phyloP scores from a whole-genome alignment of 2,797 vertebrate genomes.

The Apogon talboti region DNA sequence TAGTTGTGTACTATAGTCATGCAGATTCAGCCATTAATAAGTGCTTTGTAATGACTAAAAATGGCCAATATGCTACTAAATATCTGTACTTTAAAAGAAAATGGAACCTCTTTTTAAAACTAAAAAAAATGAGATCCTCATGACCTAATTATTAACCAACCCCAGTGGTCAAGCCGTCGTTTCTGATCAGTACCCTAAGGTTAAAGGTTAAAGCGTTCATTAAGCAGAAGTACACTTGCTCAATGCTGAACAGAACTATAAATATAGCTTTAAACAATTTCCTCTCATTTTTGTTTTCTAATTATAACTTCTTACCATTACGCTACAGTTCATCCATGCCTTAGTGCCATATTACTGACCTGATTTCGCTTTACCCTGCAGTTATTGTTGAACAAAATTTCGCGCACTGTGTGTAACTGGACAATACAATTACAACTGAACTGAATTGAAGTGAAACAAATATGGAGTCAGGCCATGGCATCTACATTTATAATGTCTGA shows the following conservation, averaged over 20 bases:
- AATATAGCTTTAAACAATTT: slow-evolving; percentile 37
- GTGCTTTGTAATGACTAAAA: too few relatives aligned
- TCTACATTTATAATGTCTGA: background rate
- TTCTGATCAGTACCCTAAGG: background rate
- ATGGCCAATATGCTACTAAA: too few relatives aligned
- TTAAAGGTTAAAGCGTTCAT: slow-evolving; percentile 16
- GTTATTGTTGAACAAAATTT: slow-evolving; percentile 57
- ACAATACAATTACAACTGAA: slow-evolving; percentile 59
- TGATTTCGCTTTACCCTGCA: slow-evolving; percentile 63
- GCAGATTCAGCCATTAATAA: too few relatives aligned
- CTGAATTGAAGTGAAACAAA: slow-evolving; percentile 71
- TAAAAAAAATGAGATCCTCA: background rate
- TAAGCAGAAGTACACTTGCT: slow-evolving; percentile 3
- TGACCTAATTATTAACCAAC: slow-evolving; percentile 3
- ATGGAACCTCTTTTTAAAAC: too few relatives aligned
- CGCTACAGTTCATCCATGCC: slow-evolving; percentile 59
- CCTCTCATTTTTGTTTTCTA: slow-evolving; percentile 32
- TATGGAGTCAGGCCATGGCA: slow-evolving; percentile 11
- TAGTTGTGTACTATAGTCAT: too few relatives aligned
- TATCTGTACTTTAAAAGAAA: too few relatives aligned
- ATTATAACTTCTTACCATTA: slow-evolving; percentile 55
- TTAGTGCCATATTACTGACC: slow-evolving; percentile 62
- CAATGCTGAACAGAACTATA: slow-evolving; percentile 26
- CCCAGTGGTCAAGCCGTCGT: background rate
- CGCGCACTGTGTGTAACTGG: slow-evolving; percentile 49